Percentiles rank a stretch among this genome's conserved stretches.
phyloP scores from a whole-genome alignment of 2,888 invertebrate species.

The Plebejus anna region DNA sequence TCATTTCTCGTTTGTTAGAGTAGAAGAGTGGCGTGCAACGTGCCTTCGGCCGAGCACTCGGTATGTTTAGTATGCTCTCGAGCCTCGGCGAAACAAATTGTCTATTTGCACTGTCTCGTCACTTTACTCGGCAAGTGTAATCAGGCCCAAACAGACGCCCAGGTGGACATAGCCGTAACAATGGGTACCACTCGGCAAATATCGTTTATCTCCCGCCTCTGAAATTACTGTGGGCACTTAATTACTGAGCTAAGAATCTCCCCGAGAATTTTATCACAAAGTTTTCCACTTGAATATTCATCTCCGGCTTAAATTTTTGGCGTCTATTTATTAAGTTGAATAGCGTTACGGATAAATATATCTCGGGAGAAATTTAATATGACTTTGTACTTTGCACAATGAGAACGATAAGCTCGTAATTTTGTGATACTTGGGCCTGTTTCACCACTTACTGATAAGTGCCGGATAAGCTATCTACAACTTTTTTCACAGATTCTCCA shows the following conservation, averaged over 20 bases:
- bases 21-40: no score
- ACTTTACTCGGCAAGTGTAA: no score
- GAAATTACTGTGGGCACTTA: constrained; percentile 27
- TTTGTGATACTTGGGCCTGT: neutral
- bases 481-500: no score
- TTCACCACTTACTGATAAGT: no score
- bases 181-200: constrained; percentile 51
- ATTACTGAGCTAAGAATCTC: constrained; percentile 28
- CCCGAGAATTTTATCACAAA: constrained; percentile 8
- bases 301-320: constrained; percentile 12
- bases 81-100: no score
- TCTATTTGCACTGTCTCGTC: no score
- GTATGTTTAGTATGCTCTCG: no score
- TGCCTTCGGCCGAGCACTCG: no score
- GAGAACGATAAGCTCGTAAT: neutral
- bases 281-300: constrained; percentile 21
- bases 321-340: constrained; percentile 13
- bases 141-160: neutral
- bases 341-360: neutral
- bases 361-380: constrained; percentile 14
- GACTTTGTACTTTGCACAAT: constrained; percentile 6
- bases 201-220: constrained; percentile 46
- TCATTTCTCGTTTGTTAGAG: no score
- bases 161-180: constrained; percentile 49
- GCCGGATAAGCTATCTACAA: no score